Evolutionary conservation across 1,140 invertebrate species (phyloP), one percentile per base, ranked within the genome.

Genomic region (Orius laevigatus): DNA sequence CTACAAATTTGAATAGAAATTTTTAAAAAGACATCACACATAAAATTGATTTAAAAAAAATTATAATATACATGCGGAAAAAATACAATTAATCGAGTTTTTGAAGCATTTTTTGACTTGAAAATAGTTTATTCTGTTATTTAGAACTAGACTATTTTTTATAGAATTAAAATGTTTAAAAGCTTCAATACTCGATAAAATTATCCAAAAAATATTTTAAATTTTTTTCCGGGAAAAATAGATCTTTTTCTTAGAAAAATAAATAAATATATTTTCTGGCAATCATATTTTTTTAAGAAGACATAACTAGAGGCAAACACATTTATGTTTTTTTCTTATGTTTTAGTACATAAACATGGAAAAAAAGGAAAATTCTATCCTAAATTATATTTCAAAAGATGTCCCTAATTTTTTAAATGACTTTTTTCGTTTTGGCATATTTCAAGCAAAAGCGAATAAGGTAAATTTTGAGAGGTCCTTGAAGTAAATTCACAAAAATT

Each of bases 381-480:
- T 46, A 36, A 40, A 48, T 35, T 38, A 14, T 15, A 39, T 42
- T 38, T 18, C 48, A 39, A 43, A 42, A 16, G 11, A 43, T 41
- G 20, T 18, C 38, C 33, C 11, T 25, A 39, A 18, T 14, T 40
- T 47, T 47, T 34, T 32, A 35, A 47, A 34, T 14, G 15, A 19
- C 11, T 46, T 11, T 11, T 39, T 48, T 20, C 31, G 32, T 15
- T 34, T 12, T 45, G 25, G 39, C 38, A 45, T 39, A 45, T 43
- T 40, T 43, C 49, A 49, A 46, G 35, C 38, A 14, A 53, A 50
- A 54, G 41, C 32, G 49, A 48, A 50, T 42, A 56, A 41, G 34
- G 56, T 51, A 57, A 54, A 45, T 56, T 58, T 59, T 59, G 57
- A 59, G 57, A 52, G 57, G 57, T 59, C 56, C 58, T 59, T 59